phyloP scores from a whole-genome alignment of 1,140 invertebrate genomes.

The Drosophila saltans region DNA sequence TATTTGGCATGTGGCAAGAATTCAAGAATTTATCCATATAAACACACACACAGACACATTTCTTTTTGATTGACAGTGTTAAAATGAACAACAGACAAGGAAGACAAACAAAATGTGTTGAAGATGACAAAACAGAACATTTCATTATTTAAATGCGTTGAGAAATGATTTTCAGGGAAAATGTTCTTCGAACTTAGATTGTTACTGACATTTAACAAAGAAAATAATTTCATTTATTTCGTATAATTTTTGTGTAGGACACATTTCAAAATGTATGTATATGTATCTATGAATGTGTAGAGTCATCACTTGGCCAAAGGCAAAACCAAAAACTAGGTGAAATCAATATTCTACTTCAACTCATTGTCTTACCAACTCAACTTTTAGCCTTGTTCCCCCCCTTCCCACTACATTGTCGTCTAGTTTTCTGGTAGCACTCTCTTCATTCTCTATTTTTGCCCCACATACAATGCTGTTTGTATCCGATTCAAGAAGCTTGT shows the following conservation, averaged over 20 bases:
- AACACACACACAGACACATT: neutral
- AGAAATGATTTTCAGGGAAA: neutral
- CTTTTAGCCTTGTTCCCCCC: conserved; percentile 27
- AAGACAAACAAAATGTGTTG: neutral
- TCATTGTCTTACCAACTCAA: conserved; percentile 53
- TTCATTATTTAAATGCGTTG: conserved; percentile 5
- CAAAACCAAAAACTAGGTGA: conserved; percentile 64
- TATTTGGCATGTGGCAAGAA: conserved; percentile 38
- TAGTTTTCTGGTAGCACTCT: neutral
- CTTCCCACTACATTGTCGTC: conserved; percentile 40
- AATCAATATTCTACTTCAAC: conserved; percentile 68
- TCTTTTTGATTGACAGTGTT: conserved; percentile 6
- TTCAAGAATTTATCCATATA: neutral
- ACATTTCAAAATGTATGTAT: too few species aligned
- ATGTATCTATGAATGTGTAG: neutral
- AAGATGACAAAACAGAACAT: neutral
- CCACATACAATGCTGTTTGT: conserved; percentile 48
- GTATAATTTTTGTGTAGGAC: too few species aligned
- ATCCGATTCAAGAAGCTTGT: conserved; percentile 47
- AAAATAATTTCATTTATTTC: too few species aligned
- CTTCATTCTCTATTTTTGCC: conserved; percentile 26
- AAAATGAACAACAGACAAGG: conserved; percentile 6
- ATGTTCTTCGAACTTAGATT: too few species aligned
- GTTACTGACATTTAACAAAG: too few species aligned
- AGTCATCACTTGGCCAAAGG: conserved; percentile 28